These are phyloP conservation scores for Plagodis pulveraria DNA, from an alignment of 2,888 invertebrate genomes.

Conservation along the genomic window DNA sequence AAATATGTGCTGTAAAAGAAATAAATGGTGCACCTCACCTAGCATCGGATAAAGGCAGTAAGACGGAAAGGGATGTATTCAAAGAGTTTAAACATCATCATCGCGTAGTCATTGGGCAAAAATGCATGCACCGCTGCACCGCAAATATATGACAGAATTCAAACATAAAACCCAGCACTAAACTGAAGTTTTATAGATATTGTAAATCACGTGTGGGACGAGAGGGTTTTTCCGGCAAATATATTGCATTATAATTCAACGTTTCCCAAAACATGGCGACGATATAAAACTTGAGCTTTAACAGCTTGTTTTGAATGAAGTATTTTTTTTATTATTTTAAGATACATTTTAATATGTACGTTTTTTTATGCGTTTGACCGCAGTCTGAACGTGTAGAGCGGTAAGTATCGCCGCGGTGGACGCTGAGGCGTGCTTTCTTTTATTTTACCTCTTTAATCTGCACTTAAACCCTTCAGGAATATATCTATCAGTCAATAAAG, in stretches of 20 bases:
- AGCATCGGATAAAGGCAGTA: not conserved
- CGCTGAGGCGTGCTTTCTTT: too few species aligned
- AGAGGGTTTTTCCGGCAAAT: conserved; percentile 7
- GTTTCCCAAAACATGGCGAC: conserved; percentile 4
- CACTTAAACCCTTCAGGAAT: too few species aligned
- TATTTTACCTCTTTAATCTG: too few species aligned
- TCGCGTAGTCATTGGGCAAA: too few species aligned
- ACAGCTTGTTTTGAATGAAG: conserved; percentile 11
- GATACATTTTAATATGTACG: not conserved
- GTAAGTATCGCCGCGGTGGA: too few species aligned
- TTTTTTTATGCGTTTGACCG: not conserved
- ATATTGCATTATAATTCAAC: conserved; percentile 7
- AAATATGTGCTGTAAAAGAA: not conserved
- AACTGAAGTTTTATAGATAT: conserved; percentile 13
- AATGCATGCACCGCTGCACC: too few species aligned
- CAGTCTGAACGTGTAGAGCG: too few species aligned
- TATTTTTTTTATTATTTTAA: conserved; percentile 6
- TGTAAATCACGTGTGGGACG: conserved; percentile 10
- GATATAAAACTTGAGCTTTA: not conserved
- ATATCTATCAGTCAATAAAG: too few species aligned
- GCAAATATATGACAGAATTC: conserved; percentile 2
- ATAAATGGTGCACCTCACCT: not conserved
- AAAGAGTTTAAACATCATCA: too few species aligned
- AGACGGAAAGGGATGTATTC: too few species aligned
- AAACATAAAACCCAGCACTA: conserved; percentile 15